phyloP scores from a whole-genome alignment of 2,113 vertebrate species.

The Amia ocellicauda region DNA sequence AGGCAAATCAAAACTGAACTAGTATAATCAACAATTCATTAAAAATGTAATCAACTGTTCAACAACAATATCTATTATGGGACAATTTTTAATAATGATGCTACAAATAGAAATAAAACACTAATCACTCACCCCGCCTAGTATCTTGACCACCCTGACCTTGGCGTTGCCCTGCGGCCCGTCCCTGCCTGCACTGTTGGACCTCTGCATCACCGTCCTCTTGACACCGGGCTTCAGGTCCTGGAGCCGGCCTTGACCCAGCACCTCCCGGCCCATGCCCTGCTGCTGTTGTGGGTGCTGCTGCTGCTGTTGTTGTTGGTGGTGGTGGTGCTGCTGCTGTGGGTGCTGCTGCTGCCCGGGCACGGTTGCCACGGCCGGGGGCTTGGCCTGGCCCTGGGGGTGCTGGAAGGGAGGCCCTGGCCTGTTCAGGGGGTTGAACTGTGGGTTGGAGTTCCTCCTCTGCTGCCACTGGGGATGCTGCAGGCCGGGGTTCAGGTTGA shows the following conservation, averaged over 20 bases:
- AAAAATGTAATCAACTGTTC: no score
- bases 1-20: no score
- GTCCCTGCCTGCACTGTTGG: constrained; percentile 65
- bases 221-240: constrained; percentile 75
- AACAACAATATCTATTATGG: no score
- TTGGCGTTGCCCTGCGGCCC: constrained; percentile 77
- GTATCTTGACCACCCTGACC: constrained; percentile 90
- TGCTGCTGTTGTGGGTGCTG: constrained; percentile 1
- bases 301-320: constrained; percentile 58
- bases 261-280: constrained; percentile 39
- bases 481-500: no score
- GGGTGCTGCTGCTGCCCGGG: constrained; percentile 31
- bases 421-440: constrained; percentile 54
- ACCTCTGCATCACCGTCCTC: constrained; percentile 92
- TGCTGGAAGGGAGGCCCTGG: constrained; percentile 43
- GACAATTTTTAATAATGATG: no score
- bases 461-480: constrained; percentile 60
- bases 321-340: constrained; percentile 44
- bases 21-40: no score
- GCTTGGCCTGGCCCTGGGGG: constrained; percentile 31
- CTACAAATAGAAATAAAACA: no score
- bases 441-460: constrained; percentile 54
- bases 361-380: constrained; percentile 40
- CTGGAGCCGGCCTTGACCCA: constrained; percentile 54
- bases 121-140: constrained; percentile 88